Evolutionary conservation across 2,888 invertebrate genomes (phyloP), one percentile per base, ranked within the genome.

Genomic region (Hydroisotoma schaefferi): DNA sequence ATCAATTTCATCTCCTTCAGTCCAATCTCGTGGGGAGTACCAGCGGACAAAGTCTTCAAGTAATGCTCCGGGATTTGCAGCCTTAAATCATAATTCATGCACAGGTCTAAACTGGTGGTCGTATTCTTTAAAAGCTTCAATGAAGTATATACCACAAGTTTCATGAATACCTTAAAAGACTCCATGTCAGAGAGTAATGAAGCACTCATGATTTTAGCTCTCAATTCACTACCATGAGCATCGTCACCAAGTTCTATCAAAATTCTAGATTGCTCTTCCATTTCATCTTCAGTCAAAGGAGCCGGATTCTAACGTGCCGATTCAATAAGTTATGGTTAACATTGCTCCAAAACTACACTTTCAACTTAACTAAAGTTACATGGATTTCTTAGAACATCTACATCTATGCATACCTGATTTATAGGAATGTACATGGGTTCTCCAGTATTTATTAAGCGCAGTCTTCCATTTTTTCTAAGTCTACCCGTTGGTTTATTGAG

Each of bases 11-110:
- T 80, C 80, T 10, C 78, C 80, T 73, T 87, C 85, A 47, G 89
- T 84, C 90, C 93, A 97, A 76, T 99, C 98, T 18, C 94, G 82
- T 0, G 98, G 98, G 1, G 97, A 98, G 76, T 97, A 97, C 98
- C 98, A 99, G 49, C 91, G 84, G 60, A 99, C 94, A 76, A 99
- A 99, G 76, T 99, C 99, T 75, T 91, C 94, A 51, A 99, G 79
- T 57, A 85, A 81, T 8, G 88, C 86, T 3, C 88, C 89, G 0
- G 97, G 97, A 81, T 99, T 99, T 2, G 98, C 98, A 1, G 98
- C 86, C 84, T 85, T 66, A 15, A 72, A 64, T 28, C 46, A 20
- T 26, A 58, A n/a, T n/a, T n/a, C n/a, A n/a, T n/a, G n/a, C n/a
- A n/a, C n/a, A n/a, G n/a, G n/a, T n/a, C n/a, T 27, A 12, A 49